phyloP scores from a whole-genome alignment of 2,888 invertebrate species.

The Cephus runcator region DNA sequence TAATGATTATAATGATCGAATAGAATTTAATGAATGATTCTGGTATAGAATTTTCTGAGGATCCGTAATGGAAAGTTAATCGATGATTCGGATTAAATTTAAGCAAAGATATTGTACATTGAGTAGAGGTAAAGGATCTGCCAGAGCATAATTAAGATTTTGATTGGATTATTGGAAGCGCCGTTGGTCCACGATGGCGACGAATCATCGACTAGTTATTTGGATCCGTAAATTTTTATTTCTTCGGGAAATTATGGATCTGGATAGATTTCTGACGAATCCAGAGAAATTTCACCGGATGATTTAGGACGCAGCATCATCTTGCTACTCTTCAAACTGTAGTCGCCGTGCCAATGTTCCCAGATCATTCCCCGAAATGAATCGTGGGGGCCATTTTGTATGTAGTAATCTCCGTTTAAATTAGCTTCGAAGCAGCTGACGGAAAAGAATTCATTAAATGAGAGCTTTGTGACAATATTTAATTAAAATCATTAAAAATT shows the following conservation, averaged over 20 bases:
- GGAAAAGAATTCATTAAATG: background rate
- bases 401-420: conserved; percentile 69
- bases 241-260: conserved; percentile 13
- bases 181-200: background rate
- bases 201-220: background rate
- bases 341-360: conserved; percentile 71
- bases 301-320: conserved; percentile 66
- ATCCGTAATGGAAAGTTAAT: background rate
- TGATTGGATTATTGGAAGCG: background rate
- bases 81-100: background rate
- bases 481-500: background rate
- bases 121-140: background rate
- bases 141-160: background rate
- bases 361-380: conserved; percentile 70
- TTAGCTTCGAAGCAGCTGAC: conserved; percentile 70
- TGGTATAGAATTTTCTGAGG: background rate
- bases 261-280: conserved; percentile 17
- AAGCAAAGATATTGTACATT: background rate
- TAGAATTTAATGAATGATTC: background rate
- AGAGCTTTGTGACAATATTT: background rate
- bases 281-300: conserved; percentile 12
- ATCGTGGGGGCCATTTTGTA: conserved; percentile 65
- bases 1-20: background rate
- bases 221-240: background rate
- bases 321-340: conserved; percentile 67